Conservation (phyloP, 30 jellyfish, hydroid and myxozoan genomes). For the Aurelia sp. region DNA sequence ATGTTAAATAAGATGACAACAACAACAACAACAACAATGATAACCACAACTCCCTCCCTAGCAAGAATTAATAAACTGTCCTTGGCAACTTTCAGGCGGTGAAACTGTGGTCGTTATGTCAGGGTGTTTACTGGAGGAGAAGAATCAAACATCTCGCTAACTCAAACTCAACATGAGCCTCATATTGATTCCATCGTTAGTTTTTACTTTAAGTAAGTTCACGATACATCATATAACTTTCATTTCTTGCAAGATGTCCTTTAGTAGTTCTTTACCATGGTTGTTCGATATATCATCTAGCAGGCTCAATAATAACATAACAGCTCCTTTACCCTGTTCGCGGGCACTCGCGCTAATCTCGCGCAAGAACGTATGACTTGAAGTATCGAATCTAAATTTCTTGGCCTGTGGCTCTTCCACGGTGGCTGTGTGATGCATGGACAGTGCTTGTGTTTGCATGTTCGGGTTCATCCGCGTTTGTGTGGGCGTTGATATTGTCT, state of each 20-base stretch:
- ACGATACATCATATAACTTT: conserved; percentile 12
- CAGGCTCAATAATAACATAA: conserved; percentile 51
- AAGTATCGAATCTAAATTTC: conserved; percentile 44
- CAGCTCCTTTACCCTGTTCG: conserved; percentile 75
- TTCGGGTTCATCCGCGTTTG: background rate
- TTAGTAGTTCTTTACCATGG: conserved; percentile 55
- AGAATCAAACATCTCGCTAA: too few relatives aligned
- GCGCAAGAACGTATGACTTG: conserved; percentile 52
- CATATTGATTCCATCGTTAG: too few relatives aligned
- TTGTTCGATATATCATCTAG: conserved; percentile 56
- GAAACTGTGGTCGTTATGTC: too few relatives aligned
- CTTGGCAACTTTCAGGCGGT: too few relatives aligned
- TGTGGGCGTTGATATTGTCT: background rate
- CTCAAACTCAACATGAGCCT: too few relatives aligned
- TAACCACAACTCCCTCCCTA: too few relatives aligned
- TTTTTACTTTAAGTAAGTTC: too few relatives aligned
- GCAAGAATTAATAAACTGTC: too few relatives aligned
- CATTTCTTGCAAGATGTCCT: conserved; percentile 66
- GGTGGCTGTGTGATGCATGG: background rate
- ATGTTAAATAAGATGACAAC: too few relatives aligned
- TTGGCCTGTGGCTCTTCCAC: conserved; percentile 22
- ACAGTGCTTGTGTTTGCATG: background rate
- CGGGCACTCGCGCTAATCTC: conserved; percentile 75
- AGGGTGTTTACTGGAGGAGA: too few relatives aligned
- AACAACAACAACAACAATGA: too few relatives aligned